A percentile compares a stretch with the other conserved stretches of the same genome.
Evolutionary conservation across 1,140 invertebrate genomes (phyloP).

Genomic region (Conopomorpha cramerella): DNA sequence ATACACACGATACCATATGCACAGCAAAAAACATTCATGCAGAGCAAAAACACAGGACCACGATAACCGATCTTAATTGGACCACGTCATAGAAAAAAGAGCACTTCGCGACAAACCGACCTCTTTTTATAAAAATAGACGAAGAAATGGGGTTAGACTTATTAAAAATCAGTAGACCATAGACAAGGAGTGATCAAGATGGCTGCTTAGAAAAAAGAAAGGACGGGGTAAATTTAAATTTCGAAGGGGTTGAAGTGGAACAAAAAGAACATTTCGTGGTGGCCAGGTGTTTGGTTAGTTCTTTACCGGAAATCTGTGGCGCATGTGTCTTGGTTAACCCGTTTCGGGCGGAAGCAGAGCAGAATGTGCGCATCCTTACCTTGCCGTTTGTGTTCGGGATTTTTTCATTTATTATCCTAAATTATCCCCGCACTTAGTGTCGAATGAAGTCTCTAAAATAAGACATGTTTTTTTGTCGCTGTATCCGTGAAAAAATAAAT

Average conservation of each 20-base stretch:
- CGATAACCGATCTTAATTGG: slow-evolving; percentile 18
- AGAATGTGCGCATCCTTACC: not conserved
- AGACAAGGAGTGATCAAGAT: slow-evolving; percentile 20
- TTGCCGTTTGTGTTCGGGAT: too few relatives aligned
- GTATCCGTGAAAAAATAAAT: too few relatives aligned
- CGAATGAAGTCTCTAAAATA: too few relatives aligned
- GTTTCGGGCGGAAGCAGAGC: slow-evolving; percentile 29
- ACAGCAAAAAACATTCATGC: slow-evolving; percentile 35
- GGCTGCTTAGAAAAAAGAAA: slow-evolving; percentile 19
- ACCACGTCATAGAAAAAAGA: not conserved
- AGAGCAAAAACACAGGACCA: slow-evolving; percentile 30
- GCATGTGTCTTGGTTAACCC: slow-evolving; percentile 41
- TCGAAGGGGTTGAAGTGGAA: slow-evolving; percentile 35
- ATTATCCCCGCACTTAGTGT: too few relatives aligned
- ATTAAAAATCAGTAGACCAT: slow-evolving; percentile 13
- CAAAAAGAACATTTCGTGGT: slow-evolving; percentile 39
- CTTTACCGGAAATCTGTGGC: slow-evolving; percentile 51
- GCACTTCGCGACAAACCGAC: too few relatives aligned
- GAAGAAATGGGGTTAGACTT: too few relatives aligned
- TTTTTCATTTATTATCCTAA: too few relatives aligned
- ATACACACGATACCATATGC: too few relatives aligned
- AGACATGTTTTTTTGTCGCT: too few relatives aligned
- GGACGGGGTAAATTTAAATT: slow-evolving; percentile 36
- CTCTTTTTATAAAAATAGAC: slow-evolving; percentile 19
- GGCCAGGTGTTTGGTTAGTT: slow-evolving; percentile 44